Conservation (phyloP, 1,140 invertebrate genomes). For the Lycorma delicatula region DNA sequence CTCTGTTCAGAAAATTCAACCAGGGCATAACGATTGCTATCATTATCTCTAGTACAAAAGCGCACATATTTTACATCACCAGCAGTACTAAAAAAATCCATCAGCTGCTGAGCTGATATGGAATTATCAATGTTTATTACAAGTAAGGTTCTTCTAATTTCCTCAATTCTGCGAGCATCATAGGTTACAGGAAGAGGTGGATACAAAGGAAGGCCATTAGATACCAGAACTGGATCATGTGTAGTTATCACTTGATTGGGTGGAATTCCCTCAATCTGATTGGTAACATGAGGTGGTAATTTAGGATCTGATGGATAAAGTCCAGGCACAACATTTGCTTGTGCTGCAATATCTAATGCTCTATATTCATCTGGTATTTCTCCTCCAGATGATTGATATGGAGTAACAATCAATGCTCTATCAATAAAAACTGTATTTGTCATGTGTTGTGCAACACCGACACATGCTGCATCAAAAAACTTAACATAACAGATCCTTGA, state of each 20-base stretch:
- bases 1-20: conserved; percentile 92
- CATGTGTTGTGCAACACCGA: conserved; percentile 90
- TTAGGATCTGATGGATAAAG: conserved; percentile 73
- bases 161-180: conserved; percentile 88
- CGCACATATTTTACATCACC: conserved; percentile 95
- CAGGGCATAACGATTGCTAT: conserved; percentile 67
- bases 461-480: conserved; percentile 75
- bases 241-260: conserved; percentile 79
- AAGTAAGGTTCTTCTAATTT: conserved; percentile 85
- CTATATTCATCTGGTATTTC: conserved; percentile 93
- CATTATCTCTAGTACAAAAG: conserved; percentile 75
- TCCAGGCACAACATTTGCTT: conserved; percentile 74
- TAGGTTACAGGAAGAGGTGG: conserved; percentile 84
- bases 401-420: conserved; percentile 89
- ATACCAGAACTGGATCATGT: conserved; percentile 78
- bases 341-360: conserved; percentile 82
- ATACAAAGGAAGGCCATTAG: conserved; percentile 80
- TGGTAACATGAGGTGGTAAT: conserved; percentile 79
- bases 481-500: conserved; percentile 95
- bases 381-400: conserved; percentile 63
- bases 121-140: conserved; percentile 64
- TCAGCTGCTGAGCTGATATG: conserved; percentile 62
- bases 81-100: conserved; percentile 76
- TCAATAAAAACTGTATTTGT: conserved; percentile 99
- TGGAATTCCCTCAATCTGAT: conserved; percentile 74